A percentile compares a stretch with the other conserved stretches of the same genome.
These are phyloP conservation scores for Erebia palarica DNA, from an alignment of 2,888 invertebrate species.

Conservation along the genomic window DNA sequence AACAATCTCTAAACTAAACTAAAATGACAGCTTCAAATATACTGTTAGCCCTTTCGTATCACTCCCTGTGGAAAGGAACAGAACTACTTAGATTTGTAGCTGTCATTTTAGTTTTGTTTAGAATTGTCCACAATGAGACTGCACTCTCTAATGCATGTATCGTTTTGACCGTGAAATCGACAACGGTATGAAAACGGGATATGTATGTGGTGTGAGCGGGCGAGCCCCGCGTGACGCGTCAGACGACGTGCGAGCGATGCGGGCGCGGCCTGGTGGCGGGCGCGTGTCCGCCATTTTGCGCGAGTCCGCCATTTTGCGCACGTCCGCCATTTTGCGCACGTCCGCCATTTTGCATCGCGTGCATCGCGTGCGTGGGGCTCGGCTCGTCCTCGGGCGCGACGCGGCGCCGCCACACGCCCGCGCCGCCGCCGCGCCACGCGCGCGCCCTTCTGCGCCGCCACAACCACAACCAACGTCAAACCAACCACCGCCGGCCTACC, in stretches of 20 bases:
- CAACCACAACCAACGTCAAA: slow-evolving; percentile 52
- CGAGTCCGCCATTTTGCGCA: neutral
- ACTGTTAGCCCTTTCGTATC: no score
- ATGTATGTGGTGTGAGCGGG: slow-evolving; percentile 9
- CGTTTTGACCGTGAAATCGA: neutral
- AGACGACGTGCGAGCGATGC: slow-evolving; percentile 53
- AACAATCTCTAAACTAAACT: no score
- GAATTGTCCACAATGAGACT: neutral
- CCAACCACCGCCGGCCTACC: slow-evolving; percentile 30
- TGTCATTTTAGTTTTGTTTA: no score
- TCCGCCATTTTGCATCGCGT: slow-evolving; percentile 33
- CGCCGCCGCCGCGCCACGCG: slow-evolving; percentile 55
- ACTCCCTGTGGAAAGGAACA: no score
- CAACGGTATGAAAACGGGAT: neutral
- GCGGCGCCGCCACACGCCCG: slow-evolving; percentile 49
- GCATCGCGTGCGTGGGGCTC: slow-evolving; percentile 34
- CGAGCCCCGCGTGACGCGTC: slow-evolving; percentile 46
- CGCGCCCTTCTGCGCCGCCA: slow-evolving; percentile 61
- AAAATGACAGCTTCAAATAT: no score
- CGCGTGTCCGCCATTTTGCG: neutral
- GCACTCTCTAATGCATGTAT: slow-evolving; percentile 3
- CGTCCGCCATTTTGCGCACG: neutral
- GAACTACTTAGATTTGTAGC: no score
- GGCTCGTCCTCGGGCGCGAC: slow-evolving; percentile 59
- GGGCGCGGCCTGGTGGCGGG: slow-evolving; percentile 42